phyloP scores from a whole-genome alignment of 1,140 invertebrate genomes.

The Aleiodes sp. region DNA sequence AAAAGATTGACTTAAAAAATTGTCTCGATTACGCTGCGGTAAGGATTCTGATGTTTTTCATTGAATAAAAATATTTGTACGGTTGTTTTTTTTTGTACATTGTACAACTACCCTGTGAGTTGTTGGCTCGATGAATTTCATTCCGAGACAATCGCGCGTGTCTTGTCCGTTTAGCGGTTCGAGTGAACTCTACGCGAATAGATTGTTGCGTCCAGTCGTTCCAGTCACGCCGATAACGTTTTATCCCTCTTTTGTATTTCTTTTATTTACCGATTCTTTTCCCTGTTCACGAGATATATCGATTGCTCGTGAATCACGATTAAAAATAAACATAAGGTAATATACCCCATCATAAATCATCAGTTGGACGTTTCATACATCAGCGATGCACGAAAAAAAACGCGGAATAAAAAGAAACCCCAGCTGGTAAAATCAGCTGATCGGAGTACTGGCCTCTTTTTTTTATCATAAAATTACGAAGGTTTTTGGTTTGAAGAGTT shows the following conservation, averaged over 20 bases:
- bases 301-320: constrained; percentile 5
- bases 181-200: background rate
- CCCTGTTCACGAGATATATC: background rate
- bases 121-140: background rate
- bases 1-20: constrained; percentile 52
- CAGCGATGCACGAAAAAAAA: background rate
- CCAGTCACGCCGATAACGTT: constrained; percentile 35
- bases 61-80: background rate
- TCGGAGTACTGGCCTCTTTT: background rate
- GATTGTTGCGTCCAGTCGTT: background rate
- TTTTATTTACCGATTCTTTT: background rate
- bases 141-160: constrained; percentile 25
- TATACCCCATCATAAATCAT: constrained; percentile 1
- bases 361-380: background rate
- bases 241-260: background rate
- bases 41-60: constrained; percentile 30
- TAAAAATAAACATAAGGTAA: background rate
- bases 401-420: background rate
- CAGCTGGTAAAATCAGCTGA: background rate
- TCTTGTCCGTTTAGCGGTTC: background rate
- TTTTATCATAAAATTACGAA: too few species aligned
- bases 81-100: background rate
- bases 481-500: background rate
- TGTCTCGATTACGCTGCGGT: constrained; percentile 48
- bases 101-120: background rate